A percentile compares a stretch with the other conserved stretches of the same genome.
Conservation (phyloP, 1,140 invertebrate genomes). For the Habropoda laboriosa region DNA sequence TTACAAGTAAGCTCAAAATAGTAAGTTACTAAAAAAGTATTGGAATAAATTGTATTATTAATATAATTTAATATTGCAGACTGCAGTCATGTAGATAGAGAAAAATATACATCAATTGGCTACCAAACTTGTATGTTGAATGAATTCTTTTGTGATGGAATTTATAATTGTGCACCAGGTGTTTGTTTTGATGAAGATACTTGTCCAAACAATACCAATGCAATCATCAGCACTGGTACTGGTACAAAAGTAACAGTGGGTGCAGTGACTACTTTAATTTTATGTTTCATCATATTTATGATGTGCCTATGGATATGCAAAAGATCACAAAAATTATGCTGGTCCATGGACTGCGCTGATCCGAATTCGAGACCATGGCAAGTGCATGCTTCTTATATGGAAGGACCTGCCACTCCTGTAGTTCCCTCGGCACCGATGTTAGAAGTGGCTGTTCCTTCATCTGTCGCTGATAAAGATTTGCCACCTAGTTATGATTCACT, state of each 20-base stretch:
- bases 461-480: slow-evolving; percentile 76
- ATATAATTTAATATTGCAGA: slow-evolving; percentile 50
- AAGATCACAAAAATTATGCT: slow-evolving; percentile 75
- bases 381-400: slow-evolving; percentile 38
- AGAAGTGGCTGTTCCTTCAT: slow-evolving; percentile 69
- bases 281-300: slow-evolving; percentile 76
- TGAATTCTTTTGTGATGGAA: slow-evolving; percentile 75
- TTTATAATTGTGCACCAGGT: slow-evolving; percentile 71
- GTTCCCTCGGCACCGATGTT: slow-evolving; percentile 76
- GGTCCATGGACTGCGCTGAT: slow-evolving; percentile 77
- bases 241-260: slow-evolving; percentile 78
- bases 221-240: slow-evolving; percentile 65
- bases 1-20: slow-evolving; percentile 67
- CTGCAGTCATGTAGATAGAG: slow-evolving; percentile 53
- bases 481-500: slow-evolving; percentile 80
- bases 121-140: slow-evolving; percentile 66
- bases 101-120: slow-evolving; percentile 33
- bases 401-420: slow-evolving; percentile 39
- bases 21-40: too few species aligned
- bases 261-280: slow-evolving; percentile 75
- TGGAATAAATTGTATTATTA: not conserved
- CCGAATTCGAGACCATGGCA: slow-evolving; percentile 55
- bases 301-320: slow-evolving; percentile 78
- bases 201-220: slow-evolving; percentile 56
- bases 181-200: slow-evolving; percentile 73